phyloP scores from a whole-genome alignment of 2,113 vertebrate genomes.

The Dasyprocta punctata region DNA sequence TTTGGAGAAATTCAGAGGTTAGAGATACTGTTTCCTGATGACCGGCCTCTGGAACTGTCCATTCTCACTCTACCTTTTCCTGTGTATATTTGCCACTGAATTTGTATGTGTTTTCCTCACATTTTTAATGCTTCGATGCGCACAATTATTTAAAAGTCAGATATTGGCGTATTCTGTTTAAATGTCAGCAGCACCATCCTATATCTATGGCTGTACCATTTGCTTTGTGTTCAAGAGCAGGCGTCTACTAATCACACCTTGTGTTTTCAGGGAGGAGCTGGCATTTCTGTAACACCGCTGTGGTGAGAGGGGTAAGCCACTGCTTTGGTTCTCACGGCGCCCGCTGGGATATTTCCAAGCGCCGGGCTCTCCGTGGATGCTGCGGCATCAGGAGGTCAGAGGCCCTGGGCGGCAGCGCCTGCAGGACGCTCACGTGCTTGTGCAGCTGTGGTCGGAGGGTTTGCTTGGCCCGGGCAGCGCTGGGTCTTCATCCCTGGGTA shows the following conservation, averaged over 20 bases:
- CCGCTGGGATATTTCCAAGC: not conserved
- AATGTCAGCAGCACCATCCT: not conserved
- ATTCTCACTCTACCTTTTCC: not conserved
- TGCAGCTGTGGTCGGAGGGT: not conserved
- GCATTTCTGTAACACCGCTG: fast-evolving
- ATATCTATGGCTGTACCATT: not conserved
- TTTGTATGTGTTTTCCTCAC: not conserved
- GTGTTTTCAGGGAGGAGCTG: not conserved
- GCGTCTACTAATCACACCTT: not conserved
- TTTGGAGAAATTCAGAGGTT: not conserved
- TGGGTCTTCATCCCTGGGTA: not conserved
- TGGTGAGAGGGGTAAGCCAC: not conserved
- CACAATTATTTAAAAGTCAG: not conserved
- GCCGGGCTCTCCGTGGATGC: not conserved
- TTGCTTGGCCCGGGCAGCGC: not conserved
- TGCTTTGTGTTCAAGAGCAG: not conserved
- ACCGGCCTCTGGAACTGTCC: fast-evolving
- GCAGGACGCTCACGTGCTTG: not conserved
- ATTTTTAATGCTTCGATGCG: not conserved
- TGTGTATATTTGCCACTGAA: not conserved
- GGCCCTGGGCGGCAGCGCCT: fast-evolving
- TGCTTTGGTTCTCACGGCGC: not conserved
- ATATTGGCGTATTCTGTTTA: not conserved
- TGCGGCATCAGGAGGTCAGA: not conserved
- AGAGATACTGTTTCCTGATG: not conserved